These are phyloP conservation scores for Gambusia affinis DNA, from an alignment of 2,113 vertebrate species.

Conservation along the genomic window DNA sequence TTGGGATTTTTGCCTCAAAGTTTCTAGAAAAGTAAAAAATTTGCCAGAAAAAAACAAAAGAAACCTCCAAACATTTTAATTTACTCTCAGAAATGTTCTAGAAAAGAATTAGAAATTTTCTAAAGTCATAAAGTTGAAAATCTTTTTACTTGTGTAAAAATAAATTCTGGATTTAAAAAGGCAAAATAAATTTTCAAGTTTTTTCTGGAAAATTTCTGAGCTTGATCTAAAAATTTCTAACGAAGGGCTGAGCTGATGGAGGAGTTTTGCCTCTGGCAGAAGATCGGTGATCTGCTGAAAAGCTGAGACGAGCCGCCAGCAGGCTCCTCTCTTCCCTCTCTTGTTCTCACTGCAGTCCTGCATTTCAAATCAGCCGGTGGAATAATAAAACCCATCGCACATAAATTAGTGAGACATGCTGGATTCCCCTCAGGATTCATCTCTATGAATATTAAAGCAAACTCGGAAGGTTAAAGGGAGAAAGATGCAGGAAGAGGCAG, in stretches of 20 bases:
- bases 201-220: no score
- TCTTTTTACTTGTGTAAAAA: no score
- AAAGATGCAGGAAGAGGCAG: conserved; percentile 19
- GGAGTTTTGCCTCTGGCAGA: conserved; percentile 8
- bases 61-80: no score
- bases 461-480: conserved; percentile 56
- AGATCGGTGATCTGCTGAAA: conserved; percentile 50
- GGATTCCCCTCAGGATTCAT: conserved; percentile 68
- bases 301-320: conserved; percentile 19
- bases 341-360: conserved; percentile 39
- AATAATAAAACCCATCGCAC: conserved; percentile 72
- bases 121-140: no score
- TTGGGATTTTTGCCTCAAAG: no score
- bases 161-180: no score
- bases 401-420: conserved; percentile 71
- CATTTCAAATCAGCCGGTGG: conserved; percentile 67
- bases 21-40: no score
- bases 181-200: no score
- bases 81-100: no score
- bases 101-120: no score
- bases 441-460: conserved; percentile 74
- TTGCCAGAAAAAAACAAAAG: no score
- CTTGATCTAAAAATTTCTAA: no score
- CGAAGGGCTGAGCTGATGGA: neutral
- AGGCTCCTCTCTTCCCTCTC: conserved; percentile 42